Evolutionary conservation across 2,888 invertebrate species (phyloP), one percentile per base, ranked within the genome.

Genomic region (Drosophila paucipuncta): DNA sequence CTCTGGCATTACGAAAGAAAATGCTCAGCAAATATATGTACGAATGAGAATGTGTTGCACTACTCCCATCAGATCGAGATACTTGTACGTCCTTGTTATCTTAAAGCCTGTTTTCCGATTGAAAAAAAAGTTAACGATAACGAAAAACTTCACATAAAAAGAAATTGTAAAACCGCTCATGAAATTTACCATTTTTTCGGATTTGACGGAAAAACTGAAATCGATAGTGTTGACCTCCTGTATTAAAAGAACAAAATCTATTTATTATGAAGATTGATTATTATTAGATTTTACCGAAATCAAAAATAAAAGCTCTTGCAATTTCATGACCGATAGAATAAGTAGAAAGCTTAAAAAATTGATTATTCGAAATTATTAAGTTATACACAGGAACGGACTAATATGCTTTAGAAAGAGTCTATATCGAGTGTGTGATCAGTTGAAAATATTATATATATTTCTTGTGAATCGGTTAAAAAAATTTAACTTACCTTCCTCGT

Each of bases 401-500:
- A 41, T 41, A n/a, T 41, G 41, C 10, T 41, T n/a, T 41, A 2
- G 10, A 41, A 41, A 41, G 4, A 41, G 18, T n/a, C n/a, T 41
- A n/a, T 2, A n/a, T 41, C n/a, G 41, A 41, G 41, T 41, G 41
- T n/a, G 10, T 39, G 18, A 39, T 9, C 41, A 10, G 41, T 41
- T 41, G 41, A 41, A 41, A 10, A n/a, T n/a, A 10, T 41, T 41
- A n/a, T 11, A n/a, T 2, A 47, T 25, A 25, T 47, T 25, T 47
- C 16, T 4, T 25, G 25, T 16, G 2, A 28, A 47, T 47, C 13
- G 4, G 47, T 47, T 47, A 2, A 47, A 25, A 25, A 22, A 53
- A 39, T 22, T 6, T 13, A 43, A 73, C 93, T 95, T 93, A 95
- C 96, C 95, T 94, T 99, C 99, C 61, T 96, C 98, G 13, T 95